Conservation (phyloP, 2,888 invertebrate genomes). For the Pediacus dermestoides region DNA sequence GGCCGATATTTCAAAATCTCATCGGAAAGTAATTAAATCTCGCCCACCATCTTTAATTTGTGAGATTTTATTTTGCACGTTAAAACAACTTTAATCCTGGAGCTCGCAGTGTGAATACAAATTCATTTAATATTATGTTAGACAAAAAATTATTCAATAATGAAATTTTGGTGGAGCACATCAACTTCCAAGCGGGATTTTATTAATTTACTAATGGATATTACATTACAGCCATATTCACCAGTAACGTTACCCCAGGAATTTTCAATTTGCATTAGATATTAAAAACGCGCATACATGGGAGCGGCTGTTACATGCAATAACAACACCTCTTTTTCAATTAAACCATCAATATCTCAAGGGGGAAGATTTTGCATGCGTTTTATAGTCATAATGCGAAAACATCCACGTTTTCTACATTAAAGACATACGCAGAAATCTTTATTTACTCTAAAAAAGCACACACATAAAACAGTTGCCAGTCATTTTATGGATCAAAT, state of each 20-base stretch:
- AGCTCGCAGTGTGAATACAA: too few species aligned
- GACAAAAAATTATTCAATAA: too few species aligned
- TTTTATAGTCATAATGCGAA: too few species aligned
- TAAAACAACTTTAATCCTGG: too few species aligned
- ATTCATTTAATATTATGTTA: too few species aligned
- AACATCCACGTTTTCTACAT: too few species aligned
- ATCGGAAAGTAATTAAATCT: conserved; percentile 6
- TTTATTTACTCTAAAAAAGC: too few species aligned
- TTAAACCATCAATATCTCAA: conserved; percentile 26
- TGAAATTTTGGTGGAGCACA: too few species aligned
- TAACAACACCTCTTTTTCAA: conserved; percentile 25
- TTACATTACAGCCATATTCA: conserved; percentile 42
- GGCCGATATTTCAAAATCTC: conserved; percentile 9
- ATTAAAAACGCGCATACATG: conserved; percentile 19
- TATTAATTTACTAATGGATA: conserved; percentile 46
- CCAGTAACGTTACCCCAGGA: conserved; percentile 31
- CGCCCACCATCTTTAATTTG: conserved; percentile 6
- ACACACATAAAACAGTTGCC: too few species aligned
- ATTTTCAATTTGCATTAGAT: conserved; percentile 43
- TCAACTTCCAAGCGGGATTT: too few species aligned
- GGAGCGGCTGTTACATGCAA: conserved; percentile 30
- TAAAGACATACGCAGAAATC: too few species aligned
- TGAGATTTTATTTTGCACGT: too few species aligned
- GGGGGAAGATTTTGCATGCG: background rate
- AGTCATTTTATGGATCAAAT: conserved; percentile 2